phyloP scores from a whole-genome alignment of 2,797 vertebrate genomes.

The Enteromius afrohamiltoni region DNA sequence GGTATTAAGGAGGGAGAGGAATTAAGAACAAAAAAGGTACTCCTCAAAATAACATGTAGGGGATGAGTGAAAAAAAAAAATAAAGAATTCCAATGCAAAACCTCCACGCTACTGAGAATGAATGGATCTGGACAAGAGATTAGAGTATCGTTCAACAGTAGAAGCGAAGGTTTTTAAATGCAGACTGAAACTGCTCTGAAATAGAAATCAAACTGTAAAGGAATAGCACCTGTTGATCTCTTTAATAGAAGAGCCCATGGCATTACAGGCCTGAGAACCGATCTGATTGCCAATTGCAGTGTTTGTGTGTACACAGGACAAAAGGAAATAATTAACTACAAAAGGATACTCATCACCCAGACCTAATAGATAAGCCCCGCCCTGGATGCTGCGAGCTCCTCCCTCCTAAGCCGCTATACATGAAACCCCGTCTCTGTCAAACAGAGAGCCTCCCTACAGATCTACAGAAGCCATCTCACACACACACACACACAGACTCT shows the following conservation, averaged over 20 bases:
- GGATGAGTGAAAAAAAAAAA: slow-evolving; percentile 46
- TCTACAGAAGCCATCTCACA: background rate
- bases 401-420: slow-evolving; percentile 46
- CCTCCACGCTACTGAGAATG: slow-evolving; percentile 42
- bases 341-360: slow-evolving; percentile 29
- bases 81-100: slow-evolving; percentile 43
- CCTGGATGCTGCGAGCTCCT: slow-evolving; percentile 38
- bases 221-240: slow-evolving; percentile 82
- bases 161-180: slow-evolving; percentile 42
- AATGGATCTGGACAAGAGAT: slow-evolving; percentile 7
- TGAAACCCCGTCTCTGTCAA: slow-evolving; percentile 33
- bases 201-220: slow-evolving; percentile 76
- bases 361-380: slow-evolving; percentile 32
- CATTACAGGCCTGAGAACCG: slow-evolving; percentile 52
- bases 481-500: background rate
- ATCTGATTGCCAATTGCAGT: slow-evolving; percentile 58
- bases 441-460: slow-evolving; percentile 35
- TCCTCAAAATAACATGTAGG: slow-evolving; percentile 60
- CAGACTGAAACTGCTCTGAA: slow-evolving; percentile 60
- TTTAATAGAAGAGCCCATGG: slow-evolving; percentile 58
- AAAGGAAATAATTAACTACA: slow-evolving; percentile 42
- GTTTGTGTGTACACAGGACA: slow-evolving; percentile 33
- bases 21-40: slow-evolving; percentile 58
- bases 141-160: slow-evolving; percentile 14
- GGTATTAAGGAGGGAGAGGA: slow-evolving; percentile 68